These are phyloP conservation scores for Trachurus trachurus DNA, from an alignment of 2,797 vertebrate genomes.

Conservation along the genomic window DNA sequence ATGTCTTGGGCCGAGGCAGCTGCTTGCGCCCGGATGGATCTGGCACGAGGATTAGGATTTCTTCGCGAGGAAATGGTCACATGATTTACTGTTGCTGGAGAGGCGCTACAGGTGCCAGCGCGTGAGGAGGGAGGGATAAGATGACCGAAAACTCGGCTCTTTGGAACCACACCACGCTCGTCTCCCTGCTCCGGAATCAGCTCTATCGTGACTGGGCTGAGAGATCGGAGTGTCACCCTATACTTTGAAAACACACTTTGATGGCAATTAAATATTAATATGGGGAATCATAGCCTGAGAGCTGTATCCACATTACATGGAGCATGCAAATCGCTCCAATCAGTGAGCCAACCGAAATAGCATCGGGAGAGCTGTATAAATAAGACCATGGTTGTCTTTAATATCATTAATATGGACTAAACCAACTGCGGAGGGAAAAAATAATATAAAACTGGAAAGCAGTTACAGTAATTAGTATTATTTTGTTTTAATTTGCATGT, in stretches of 20 bases:
- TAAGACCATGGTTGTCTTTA: constrained; percentile 76
- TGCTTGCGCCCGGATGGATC: constrained; percentile 74
- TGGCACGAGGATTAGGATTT: constrained; percentile 84
- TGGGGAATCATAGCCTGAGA: constrained; percentile 83
- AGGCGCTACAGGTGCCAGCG: constrained; percentile 83
- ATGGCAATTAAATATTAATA: constrained; percentile 85
- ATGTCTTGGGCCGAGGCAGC: constrained; percentile 76
- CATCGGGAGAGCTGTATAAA: constrained; percentile 78
- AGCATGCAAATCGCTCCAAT: constrained; percentile 83
- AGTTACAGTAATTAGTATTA: constrained; percentile 60
- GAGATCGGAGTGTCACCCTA: constrained; percentile 82
- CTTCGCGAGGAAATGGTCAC: constrained; percentile 87
- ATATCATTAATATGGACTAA: constrained; percentile 73
- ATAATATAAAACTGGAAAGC: constrained; percentile 60
- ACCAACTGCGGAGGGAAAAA: constrained; percentile 60
- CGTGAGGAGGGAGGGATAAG: constrained; percentile 79
- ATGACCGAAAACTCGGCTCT: constrained; percentile 79
- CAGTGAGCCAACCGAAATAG: constrained; percentile 82
- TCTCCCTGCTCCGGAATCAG: constrained; percentile 72
- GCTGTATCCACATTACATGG: constrained; percentile 84
- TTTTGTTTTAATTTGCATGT: constrained; percentile 61
- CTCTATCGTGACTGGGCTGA: constrained; percentile 73
- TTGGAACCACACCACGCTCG: constrained; percentile 74
- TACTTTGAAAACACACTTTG: constrained; percentile 81
- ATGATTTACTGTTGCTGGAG: constrained; percentile 90